A percentile compares a stretch with the other conserved stretches of the same genome.
Evolutionary conservation across 2,113 vertebrate genomes (phyloP).

Genomic region (Macrotis lagotis): DNA sequence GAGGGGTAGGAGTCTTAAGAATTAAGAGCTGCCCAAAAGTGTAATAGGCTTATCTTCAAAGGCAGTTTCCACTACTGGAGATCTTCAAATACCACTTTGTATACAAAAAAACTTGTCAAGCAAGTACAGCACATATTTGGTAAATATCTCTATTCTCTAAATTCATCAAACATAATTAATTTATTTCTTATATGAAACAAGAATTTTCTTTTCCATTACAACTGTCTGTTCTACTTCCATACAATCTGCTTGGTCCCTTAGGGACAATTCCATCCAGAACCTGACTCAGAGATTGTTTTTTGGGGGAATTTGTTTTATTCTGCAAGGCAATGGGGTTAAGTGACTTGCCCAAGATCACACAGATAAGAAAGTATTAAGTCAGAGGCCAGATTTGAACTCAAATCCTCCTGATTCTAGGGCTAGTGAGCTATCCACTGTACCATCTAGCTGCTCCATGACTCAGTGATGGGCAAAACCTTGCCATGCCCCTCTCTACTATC

Average conservation of each 20-base stretch:
- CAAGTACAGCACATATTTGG: neutral
- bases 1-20: neutral
- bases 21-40: neutral
- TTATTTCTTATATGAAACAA: neutral
- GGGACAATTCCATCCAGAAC: neutral
- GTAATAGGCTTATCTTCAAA: neutral
- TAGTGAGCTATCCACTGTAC: too few relatives aligned
- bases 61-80: neutral
- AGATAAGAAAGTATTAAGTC: too few relatives aligned
- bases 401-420: too few relatives aligned
- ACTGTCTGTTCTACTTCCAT: neutral
- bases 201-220: neutral
- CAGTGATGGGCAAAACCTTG: neutral
- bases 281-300: neutral
- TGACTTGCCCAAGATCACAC: too few relatives aligned
- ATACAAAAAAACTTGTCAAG: neutral
- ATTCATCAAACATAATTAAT: neutral
- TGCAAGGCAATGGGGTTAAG: too few relatives aligned
- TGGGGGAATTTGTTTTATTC: too few relatives aligned
- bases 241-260: neutral
- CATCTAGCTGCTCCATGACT: too few relatives aligned
- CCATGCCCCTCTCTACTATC: too few relatives aligned
- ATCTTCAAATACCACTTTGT: neutral
- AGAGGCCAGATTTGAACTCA: too few relatives aligned
- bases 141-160: neutral